phyloP scores from a whole-genome alignment of 1,140 invertebrate species.

The Drosophila repletoides region DNA sequence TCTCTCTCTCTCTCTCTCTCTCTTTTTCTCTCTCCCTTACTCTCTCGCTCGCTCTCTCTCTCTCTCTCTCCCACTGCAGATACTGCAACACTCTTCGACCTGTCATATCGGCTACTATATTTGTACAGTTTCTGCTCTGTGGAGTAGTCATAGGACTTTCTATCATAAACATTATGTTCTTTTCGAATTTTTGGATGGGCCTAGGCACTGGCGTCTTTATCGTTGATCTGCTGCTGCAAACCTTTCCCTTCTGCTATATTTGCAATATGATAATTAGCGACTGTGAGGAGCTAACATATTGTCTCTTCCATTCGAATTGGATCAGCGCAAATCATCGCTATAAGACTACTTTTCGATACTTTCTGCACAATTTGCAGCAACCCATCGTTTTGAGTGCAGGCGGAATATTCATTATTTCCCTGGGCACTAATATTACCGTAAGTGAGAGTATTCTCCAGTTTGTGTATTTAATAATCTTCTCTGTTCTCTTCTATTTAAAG shows the following conservation, averaged over 20 bases:
- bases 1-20: too few relatives aligned
- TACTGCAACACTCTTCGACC: constrained; percentile 43
- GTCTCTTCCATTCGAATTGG: constrained; percentile 61
- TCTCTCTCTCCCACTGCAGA: too few relatives aligned
- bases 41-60: too few relatives aligned
- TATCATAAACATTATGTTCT: constrained; percentile 25
- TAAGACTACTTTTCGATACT: constrained; percentile 31
- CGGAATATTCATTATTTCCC: constrained; percentile 48
- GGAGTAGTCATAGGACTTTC: constrained; percentile 30
- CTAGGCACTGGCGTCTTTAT: constrained; percentile 24
- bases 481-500: not conserved
- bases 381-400: constrained; percentile 49
- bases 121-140: constrained; percentile 29
- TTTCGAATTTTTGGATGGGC: constrained; percentile 27
- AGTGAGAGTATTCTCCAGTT: not conserved
- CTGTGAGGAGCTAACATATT: constrained; percentile 38
- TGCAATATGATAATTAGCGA: constrained; percentile 46
- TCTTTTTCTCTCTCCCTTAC: too few relatives aligned
- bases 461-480: not conserved
- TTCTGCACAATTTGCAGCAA: constrained; percentile 55
- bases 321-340: constrained; percentile 30
- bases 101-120: constrained; percentile 31
- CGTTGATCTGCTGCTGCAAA: constrained; percentile 33
- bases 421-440: constrained; percentile 53
- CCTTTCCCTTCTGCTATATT: constrained; percentile 58